A percentile compares a stretch with the other conserved stretches of the same genome.
Evolutionary conservation across 2,113 vertebrate species (phyloP).

Genomic region (Junco hyemalis): DNA sequence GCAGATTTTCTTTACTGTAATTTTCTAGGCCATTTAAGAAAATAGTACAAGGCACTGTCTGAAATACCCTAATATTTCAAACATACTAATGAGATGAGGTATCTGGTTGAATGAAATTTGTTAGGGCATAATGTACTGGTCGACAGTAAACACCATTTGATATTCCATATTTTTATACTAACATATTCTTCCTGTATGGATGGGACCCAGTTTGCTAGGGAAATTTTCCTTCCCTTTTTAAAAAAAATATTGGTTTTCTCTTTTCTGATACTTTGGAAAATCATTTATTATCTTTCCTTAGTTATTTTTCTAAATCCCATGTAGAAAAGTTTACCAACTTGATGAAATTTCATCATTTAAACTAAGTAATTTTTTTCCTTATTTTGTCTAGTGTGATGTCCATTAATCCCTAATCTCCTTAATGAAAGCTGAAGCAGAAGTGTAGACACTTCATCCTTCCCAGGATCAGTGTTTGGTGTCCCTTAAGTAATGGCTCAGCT

Average conservation of each 20-base stretch:
- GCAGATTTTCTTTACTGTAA: neutral
- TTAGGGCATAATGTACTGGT: neutral
- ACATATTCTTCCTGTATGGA: neutral
- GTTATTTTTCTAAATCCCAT: neutral
- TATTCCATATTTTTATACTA: neutral
- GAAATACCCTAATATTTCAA: neutral
- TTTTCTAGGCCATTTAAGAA: constrained; percentile 8
- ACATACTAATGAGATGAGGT: neutral
- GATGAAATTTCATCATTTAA: neutral
- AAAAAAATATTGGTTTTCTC: neutral
- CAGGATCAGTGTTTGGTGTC: neutral
- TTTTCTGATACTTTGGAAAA: neutral
- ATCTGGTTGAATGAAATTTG: neutral
- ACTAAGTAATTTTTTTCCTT: neutral
- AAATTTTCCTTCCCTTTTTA: neutral
- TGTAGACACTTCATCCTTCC: neutral
- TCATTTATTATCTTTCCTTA: neutral
- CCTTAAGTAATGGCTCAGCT: neutral
- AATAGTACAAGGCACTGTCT: neutral
- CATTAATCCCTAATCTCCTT: neutral
- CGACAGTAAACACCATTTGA: neutral
- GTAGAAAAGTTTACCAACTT: neutral
- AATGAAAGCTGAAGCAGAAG: neutral
- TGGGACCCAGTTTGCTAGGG: neutral
- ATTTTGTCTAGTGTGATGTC: neutral